Conservation (phyloP, 2,797 vertebrate genomes). For the Enteromius trimaculatus region DNA sequence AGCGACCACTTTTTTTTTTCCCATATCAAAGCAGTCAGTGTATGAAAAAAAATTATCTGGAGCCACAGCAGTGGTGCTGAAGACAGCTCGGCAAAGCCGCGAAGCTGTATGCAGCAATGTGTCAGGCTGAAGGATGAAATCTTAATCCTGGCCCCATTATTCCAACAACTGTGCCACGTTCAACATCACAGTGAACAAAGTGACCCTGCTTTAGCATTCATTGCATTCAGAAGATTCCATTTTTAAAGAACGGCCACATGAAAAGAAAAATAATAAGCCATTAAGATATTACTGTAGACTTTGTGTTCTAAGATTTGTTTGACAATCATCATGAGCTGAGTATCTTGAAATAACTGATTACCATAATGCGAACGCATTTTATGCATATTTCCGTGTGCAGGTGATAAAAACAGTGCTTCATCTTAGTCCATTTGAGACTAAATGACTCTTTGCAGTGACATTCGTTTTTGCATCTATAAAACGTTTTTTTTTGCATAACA, state of each 20-base stretch:
- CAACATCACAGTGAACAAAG: constrained; percentile 54
- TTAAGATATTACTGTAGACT: constrained; percentile 14
- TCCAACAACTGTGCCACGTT: constrained; percentile 55
- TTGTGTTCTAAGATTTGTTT: neutral
- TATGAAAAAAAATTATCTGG: constrained; percentile 44
- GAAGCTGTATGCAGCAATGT: constrained; percentile 55
- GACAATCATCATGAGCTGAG: constrained; percentile 3
- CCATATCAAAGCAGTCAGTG: constrained; percentile 50
- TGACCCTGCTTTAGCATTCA: constrained; percentile 55
- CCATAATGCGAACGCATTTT: neutral
- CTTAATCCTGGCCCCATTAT: constrained; percentile 59
- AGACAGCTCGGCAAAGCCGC: constrained; percentile 53
- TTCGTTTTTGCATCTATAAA: neutral
- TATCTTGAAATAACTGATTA: constrained; percentile 26
- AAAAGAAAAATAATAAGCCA: neutral
- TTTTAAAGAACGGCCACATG: constrained; percentile 53
- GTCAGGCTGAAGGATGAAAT: constrained; percentile 56
- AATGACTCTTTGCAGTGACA: constrained; percentile 10
- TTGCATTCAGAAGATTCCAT: constrained; percentile 41
- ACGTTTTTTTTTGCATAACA: constrained; percentile 17
- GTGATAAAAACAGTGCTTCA: neutral
- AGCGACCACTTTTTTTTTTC: constrained; percentile 18
- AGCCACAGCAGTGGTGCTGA: constrained; percentile 38
- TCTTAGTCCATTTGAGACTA: neutral
- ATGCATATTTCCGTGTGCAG: neutral